Evolutionary conservation across 2,113 vertebrate species (phyloP).

Genomic region (Actinemys pallida): DNA sequence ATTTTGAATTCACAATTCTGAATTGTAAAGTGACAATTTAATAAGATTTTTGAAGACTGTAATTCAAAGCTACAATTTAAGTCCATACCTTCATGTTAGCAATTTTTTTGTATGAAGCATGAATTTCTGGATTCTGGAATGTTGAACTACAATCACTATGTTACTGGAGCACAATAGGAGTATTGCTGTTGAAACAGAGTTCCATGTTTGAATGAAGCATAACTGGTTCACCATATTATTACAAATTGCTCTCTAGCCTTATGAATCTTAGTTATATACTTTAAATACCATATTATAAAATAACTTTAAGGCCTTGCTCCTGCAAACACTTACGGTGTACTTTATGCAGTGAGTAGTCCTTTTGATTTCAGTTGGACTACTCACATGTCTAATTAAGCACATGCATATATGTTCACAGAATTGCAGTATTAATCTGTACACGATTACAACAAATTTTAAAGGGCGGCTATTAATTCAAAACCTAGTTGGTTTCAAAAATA

Average conservation of each 20-base stretch:
- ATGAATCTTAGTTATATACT: not conserved
- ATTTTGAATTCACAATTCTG: not conserved
- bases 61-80: not conserved
- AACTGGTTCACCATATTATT: not conserved
- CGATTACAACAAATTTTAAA: not conserved
- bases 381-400: not conserved
- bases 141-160: not conserved
- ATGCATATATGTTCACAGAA: not conserved
- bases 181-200: not conserved
- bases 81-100: not conserved
- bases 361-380: not conserved
- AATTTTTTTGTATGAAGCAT: not conserved
- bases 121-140: not conserved
- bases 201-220: not conserved
- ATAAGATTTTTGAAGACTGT: not conserved
- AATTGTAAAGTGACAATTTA: not conserved
- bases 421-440: not conserved
- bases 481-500: not conserved
- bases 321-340: not conserved
- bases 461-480: not conserved
- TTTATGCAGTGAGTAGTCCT: not conserved
- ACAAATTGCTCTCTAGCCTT: too few relatives aligned
- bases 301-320: not conserved
- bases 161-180: not conserved
- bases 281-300: not conserved